A percentile compares a stretch with the other conserved stretches of the same genome.
Evolutionary conservation across 2,797 vertebrate species (phyloP).

Genomic region (Melanotaenia boesemani): DNA sequence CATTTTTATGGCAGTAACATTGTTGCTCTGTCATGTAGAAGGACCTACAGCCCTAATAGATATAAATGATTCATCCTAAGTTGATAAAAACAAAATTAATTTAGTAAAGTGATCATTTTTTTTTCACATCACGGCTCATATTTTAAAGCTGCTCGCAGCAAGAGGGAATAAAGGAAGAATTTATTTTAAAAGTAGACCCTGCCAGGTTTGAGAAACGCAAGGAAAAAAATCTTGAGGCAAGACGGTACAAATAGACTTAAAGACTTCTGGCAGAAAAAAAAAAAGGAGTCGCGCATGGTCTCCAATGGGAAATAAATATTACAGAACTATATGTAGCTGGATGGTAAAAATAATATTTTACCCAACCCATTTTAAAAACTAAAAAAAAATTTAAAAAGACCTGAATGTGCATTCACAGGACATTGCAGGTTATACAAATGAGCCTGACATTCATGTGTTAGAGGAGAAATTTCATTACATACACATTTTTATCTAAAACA

Average conservation of each 20-base stretch:
- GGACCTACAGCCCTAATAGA: no score
- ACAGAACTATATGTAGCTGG: background rate
- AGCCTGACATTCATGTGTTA: background rate
- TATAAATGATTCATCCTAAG: background rate
- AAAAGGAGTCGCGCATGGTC: background rate
- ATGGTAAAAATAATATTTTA: conserved; percentile 7
- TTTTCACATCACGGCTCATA: background rate
- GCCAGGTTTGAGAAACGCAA: background rate
- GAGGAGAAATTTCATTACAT: background rate
- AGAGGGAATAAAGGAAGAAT: background rate
- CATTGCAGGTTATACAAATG: background rate
- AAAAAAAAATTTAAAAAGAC: background rate
- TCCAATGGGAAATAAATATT: background rate
- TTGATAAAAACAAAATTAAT: background rate
- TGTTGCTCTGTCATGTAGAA: no score
- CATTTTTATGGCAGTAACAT: background rate
- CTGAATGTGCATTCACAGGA: background rate
- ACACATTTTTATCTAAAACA: background rate
- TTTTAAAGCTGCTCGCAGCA: background rate
- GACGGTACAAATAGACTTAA: background rate
- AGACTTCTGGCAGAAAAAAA: background rate
- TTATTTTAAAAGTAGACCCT: background rate
- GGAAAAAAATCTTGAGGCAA: background rate
- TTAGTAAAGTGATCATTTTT: background rate
- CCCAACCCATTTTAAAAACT: background rate